Base-by-base conservation (phyloP, 2,888 invertebrate species). In the Clusia tigrina region DNA sequence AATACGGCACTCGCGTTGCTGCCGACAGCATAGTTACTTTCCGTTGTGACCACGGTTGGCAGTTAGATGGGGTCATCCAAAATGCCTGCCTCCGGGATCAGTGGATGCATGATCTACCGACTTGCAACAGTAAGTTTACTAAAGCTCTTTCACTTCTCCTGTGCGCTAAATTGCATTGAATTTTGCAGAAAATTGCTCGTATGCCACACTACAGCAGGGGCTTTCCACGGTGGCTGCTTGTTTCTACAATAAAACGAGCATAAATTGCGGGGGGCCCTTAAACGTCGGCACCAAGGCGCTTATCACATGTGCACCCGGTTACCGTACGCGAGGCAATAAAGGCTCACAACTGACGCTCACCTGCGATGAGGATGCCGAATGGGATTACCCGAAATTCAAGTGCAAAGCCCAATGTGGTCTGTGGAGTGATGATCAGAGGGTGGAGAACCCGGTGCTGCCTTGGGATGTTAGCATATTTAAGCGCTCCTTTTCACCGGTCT, bases 31-130 rank as follows among this genome's bases (percentile, higher is more conserved):
- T 37, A 10, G 54, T 71, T 1, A 46, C 18, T 0, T 6, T 71
- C 0, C 15, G 2, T 10, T 72, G 72, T 52, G 37, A 6, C 1
- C 5, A 3, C 0, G 63, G 62, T 2, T 64, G 66, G 15, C 17
- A 1, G 1, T 10, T 58, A 1, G 24, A n/a, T 12, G 66, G 59
- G 1, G 1, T 23, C 1, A 15, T 17, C 1, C 25, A 46, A 2
- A 70, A 64, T 6, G 26, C 56, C 10, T 72, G 69, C 26, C 5
- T 25, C 0, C 20, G 46, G 1, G 51, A 23, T 2, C 1, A 20
- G 2, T 72, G 65, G 67, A 0, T 42, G 42, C 3, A 55, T 12
- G 1, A 9, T 42, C 15, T 42, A 17, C 10, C 42, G 3, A 15
- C 3, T 42, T 42, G 42, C n/a, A 3, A 42, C 3, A n/a, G 42